Evolutionary conservation across 2,888 invertebrate species (phyloP).

Genomic region (Sesia bembeciformis): DNA sequence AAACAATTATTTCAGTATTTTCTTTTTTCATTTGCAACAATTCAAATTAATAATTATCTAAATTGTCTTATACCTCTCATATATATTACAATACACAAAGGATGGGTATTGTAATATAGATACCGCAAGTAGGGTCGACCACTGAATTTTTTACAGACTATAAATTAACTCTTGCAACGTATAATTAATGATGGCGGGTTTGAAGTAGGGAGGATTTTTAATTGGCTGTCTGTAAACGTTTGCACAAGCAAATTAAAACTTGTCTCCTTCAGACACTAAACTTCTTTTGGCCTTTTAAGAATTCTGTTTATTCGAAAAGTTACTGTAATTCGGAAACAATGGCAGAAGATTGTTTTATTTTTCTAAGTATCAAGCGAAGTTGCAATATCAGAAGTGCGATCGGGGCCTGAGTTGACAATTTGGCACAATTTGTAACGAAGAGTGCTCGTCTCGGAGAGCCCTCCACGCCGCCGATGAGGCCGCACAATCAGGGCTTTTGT

Average conservation of each 20-base stretch:
- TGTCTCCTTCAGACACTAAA: slow-evolving; percentile 7
- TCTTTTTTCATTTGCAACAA: too few relatives aligned
- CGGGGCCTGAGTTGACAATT: slow-evolving; percentile 51
- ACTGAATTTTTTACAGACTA: not conserved
- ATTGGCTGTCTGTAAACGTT: slow-evolving; percentile 49
- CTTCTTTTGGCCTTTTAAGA: not conserved
- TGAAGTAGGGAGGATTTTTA: slow-evolving; percentile 35
- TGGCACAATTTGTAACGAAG: slow-evolving; percentile 54
- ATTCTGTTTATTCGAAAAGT: not conserved
- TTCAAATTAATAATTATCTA: too few relatives aligned
- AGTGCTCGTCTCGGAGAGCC: slow-evolving; percentile 28
- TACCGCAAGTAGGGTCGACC: not conserved
- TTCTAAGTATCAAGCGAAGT: slow-evolving; percentile 10
- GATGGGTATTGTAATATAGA: too few relatives aligned
- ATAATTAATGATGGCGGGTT: slow-evolving; percentile 37
- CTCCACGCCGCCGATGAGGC: slow-evolving; percentile 35
- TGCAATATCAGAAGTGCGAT: slow-evolving; percentile 44
- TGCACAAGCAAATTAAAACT: slow-evolving; percentile 38
- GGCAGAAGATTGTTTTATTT: not conserved
- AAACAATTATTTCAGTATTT: too few relatives aligned
- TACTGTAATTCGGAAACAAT: not conserved
- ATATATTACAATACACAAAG: too few relatives aligned
- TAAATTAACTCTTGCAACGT: slow-evolving; percentile 18
- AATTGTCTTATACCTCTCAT: too few relatives aligned
- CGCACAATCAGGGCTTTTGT: slow-evolving; percentile 45